These are phyloP conservation scores for Psilopogon haemacephalus DNA, from an alignment of 2,113 vertebrate species.

Conservation along the genomic window DNA sequence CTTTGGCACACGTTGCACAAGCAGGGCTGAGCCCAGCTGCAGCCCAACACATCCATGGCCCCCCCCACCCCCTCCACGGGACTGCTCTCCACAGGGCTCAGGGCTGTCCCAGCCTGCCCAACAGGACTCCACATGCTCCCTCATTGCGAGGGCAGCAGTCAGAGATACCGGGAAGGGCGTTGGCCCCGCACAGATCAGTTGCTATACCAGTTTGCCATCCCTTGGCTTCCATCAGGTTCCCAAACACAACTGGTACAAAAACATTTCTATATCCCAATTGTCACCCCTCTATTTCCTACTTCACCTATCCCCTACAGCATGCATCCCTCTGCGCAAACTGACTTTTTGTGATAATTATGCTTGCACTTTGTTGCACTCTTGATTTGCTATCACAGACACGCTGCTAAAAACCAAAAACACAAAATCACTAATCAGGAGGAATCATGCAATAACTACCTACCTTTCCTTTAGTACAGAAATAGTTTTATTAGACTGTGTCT, in stretches of 20 bases:
- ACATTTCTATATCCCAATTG: not conserved
- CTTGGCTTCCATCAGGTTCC: not conserved
- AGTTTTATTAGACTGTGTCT: not conserved
- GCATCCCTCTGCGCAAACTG: not conserved
- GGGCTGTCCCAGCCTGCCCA: constrained; percentile 19
- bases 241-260: not conserved
- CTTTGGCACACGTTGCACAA: accelerated
- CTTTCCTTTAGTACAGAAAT: not conserved
- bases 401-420: not conserved
- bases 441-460: not conserved
- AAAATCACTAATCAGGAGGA: not conserved
- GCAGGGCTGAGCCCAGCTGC: accelerated
- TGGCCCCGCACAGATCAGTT: not conserved
- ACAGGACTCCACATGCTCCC: not conserved
- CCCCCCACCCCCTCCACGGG: accelerated
- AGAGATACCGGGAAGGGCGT: not conserved
- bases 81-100: not conserved
- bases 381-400: not conserved
- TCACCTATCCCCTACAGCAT: accelerated
- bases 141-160: not conserved
- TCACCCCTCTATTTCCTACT: not conserved
- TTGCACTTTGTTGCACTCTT: not conserved
- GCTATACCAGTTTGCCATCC: not conserved
- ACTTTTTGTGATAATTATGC: not conserved
- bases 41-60: not conserved